phyloP scores from a whole-genome alignment of 2,888 invertebrate species.

The Mayetiola destructor region DNA sequence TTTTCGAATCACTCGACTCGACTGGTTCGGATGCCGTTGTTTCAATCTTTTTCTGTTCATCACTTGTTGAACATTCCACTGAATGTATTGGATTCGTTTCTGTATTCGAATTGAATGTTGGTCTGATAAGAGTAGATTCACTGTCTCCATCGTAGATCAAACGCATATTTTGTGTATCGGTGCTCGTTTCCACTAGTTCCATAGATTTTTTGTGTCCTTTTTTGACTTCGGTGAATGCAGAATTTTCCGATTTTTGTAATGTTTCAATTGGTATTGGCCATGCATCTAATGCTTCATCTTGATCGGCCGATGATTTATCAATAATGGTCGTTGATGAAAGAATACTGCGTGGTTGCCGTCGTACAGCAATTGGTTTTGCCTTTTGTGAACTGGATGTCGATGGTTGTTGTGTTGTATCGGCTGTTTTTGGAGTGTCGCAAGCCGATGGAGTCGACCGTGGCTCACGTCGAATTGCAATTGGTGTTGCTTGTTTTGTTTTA shows the following conservation, averaged over 20 bases:
- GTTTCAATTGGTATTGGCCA: conserved; percentile 22
- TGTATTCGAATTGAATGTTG: background rate
- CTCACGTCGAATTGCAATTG: conserved; percentile 30
- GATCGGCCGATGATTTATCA: conserved; percentile 20
- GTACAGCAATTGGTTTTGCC: conserved; percentile 29
- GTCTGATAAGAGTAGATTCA: conserved; percentile 26
- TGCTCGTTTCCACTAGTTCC: conserved; percentile 23
- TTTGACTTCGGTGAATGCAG: background rate
- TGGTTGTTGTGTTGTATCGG: conserved; percentile 20
- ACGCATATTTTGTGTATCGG: conserved; percentile 44
- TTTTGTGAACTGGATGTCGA: conserved; percentile 20
- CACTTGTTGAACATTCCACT: too few species aligned
- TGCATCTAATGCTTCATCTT: conserved; percentile 31
- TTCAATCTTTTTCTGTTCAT: background rate
- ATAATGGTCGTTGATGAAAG: conserved; percentile 14
- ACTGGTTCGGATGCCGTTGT: background rate
- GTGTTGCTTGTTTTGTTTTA: conserved; percentile 28
- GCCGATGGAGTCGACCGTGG: conserved; percentile 20
- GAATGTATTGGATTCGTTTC: too few species aligned
- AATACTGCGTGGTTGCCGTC: conserved; percentile 28
- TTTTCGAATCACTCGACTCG: background rate
- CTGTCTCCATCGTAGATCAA: conserved; percentile 43
- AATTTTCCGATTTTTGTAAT: conserved; percentile 19
- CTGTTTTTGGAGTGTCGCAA: background rate
- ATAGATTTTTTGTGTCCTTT: background rate